A percentile compares a stretch with the other conserved stretches of the same genome.
Conservation (phyloP, 2,797 vertebrate species). For the Arnoldichthys spilopterus region DNA sequence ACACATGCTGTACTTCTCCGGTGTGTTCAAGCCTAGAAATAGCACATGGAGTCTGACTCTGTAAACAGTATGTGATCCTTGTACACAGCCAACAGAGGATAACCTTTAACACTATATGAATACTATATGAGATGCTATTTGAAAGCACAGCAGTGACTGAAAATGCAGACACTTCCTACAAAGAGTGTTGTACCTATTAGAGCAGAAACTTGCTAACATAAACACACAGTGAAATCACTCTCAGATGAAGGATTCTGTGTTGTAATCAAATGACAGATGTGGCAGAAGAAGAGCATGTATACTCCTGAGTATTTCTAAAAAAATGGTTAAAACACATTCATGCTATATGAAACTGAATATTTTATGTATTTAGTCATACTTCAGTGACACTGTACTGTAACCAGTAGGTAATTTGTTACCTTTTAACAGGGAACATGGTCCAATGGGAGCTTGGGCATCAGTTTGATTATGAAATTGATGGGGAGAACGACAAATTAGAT, state of each 20-base stretch:
- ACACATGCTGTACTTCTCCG: background rate
- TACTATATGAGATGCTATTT: background rate
- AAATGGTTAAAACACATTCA: background rate
- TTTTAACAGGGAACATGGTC: too few species aligned
- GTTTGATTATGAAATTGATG: too few species aligned
- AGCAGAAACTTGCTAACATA: conserved; percentile 23
- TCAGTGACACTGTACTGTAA: background rate
- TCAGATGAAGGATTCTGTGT: conserved; percentile 24
- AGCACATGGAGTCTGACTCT: background rate
- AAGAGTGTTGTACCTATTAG: background rate
- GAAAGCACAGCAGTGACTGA: conserved; percentile 10
- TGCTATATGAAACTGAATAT: too few species aligned
- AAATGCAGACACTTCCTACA: conserved; percentile 17
- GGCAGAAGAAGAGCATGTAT: conserved; percentile 25
- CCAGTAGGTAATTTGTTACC: too few species aligned
- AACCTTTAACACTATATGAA: conserved; percentile 16
- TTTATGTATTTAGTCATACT: conserved; percentile 3
- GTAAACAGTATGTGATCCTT: background rate
- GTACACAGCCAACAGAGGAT: background rate
- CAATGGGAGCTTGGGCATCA: too few species aligned
- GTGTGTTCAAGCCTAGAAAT: background rate
- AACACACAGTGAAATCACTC: conserved; percentile 17
- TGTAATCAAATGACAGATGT: conserved; percentile 30
- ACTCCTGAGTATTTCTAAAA: conserved; percentile 25
- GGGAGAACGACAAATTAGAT: too few species aligned